These are phyloP conservation scores for Pomacea maculata DNA, from an alignment of 1,140 invertebrate genomes.

Conservation along the genomic window DNA sequence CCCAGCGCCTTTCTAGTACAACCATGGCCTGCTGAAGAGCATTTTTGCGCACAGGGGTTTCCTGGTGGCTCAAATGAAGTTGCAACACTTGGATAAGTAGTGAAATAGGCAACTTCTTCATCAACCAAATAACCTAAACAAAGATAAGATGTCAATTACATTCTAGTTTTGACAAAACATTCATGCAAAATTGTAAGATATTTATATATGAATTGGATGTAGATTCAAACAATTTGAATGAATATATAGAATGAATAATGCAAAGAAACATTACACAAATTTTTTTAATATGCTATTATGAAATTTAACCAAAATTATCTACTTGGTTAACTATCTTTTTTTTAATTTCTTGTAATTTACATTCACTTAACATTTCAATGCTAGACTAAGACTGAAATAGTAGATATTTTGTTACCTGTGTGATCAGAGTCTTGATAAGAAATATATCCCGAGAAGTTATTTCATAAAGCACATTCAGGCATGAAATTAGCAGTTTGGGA, in stretches of 20 bases:
- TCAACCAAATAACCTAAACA: slow-evolving; percentile 8
- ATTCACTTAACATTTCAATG: too few species aligned
- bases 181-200: too few species aligned
- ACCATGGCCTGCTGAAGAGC: neutral
- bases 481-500: neutral
- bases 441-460: slow-evolving; percentile 4
- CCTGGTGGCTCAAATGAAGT: slow-evolving; percentile 4
- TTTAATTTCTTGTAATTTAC: too few species aligned
- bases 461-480: slow-evolving; percentile 1
- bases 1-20: slow-evolving; percentile 7
- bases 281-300: too few species aligned
- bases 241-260: neutral
- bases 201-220: too few species aligned
- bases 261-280: too few species aligned
- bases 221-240: neutral
- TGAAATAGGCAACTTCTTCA: neutral
- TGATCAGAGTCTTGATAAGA: slow-evolving; percentile 1
- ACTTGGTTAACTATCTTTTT: too few species aligned
- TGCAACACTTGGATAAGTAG: slow-evolving; percentile 6
- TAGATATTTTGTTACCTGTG: slow-evolving; percentile 4
- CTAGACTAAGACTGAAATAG: neutral
- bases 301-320: too few species aligned
- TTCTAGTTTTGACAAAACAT: too few species aligned
- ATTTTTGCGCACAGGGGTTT: slow-evolving; percentile 1
- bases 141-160: too few species aligned